Conservation (phyloP, 2,888 invertebrate species). For the Alcis repandata region DNA sequence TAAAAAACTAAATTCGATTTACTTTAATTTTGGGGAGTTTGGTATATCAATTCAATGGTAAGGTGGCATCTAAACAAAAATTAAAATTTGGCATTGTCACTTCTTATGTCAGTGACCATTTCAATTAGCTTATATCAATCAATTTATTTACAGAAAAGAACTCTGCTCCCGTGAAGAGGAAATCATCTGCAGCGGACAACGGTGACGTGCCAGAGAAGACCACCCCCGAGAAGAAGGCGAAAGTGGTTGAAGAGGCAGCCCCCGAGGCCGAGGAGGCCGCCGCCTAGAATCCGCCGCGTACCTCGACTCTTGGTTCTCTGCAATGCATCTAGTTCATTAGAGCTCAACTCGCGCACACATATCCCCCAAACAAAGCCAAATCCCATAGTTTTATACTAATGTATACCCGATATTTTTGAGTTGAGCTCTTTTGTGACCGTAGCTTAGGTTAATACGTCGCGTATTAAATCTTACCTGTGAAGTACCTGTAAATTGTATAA, state of each 20-base stretch:
- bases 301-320: slow-evolving; percentile 79
- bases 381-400: slow-evolving; percentile 68
- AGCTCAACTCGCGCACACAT: slow-evolving; percentile 77
- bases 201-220: slow-evolving; percentile 87
- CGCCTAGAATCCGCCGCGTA: slow-evolving; percentile 75
- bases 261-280: slow-evolving; percentile 86
- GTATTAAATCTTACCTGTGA: slow-evolving; percentile 83
- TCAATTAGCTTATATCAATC: background rate
- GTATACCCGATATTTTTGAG: slow-evolving; percentile 66
- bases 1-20: no score
- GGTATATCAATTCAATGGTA: no score
- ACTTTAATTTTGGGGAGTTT: no score
- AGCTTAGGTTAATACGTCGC: slow-evolving; percentile 79
- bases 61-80: no score
- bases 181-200: slow-evolving; percentile 87
- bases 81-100: no score
- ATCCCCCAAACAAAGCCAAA: slow-evolving; percentile 70
- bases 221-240: slow-evolving; percentile 91
- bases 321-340: slow-evolving; percentile 83
- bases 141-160: slow-evolving; percentile 74
- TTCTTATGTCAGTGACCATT: no score
- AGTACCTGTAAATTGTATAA: slow-evolving; percentile 86
- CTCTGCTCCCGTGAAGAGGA: slow-evolving; percentile 89
- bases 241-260: slow-evolving; percentile 87
- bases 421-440: slow-evolving; percentile 82